Conservation (phyloP, 2,888 invertebrate genomes). For the Nasonia oneida region DNA sequence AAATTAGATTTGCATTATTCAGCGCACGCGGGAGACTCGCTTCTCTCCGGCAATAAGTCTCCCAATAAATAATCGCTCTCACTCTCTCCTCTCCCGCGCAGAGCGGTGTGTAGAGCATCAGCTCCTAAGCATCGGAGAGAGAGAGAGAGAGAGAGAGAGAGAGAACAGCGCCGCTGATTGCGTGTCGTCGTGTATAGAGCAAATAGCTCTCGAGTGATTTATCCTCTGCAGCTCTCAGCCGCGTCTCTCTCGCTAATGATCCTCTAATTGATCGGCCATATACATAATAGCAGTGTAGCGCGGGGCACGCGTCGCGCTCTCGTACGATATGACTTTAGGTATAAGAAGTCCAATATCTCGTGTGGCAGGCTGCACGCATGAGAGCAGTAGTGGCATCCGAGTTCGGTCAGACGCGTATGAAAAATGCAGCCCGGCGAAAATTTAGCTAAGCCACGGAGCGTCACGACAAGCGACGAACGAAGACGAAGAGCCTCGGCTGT, state of each 20-base stretch:
- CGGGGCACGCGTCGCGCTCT: background rate
- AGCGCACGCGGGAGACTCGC: background rate
- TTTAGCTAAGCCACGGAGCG: conserved; percentile 34
- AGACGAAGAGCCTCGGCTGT: conserved; percentile 39
- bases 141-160: background rate
- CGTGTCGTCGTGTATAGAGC: background rate
- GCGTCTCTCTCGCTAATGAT: background rate
- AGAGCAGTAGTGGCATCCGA: background rate
- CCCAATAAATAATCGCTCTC: background rate
- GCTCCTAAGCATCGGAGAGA: too few species aligned
- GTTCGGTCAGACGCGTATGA: conserved; percentile 19
- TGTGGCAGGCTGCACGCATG: background rate
- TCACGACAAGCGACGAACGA: conserved; percentile 53
- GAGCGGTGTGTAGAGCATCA: background rate
- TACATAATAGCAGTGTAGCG: background rate
- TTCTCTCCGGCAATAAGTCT: background rate
- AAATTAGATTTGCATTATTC: conserved; percentile 38
- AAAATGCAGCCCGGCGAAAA: conserved; percentile 8
- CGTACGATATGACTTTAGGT: too few species aligned
- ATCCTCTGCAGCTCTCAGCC: background rate
- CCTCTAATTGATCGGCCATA: conserved; percentile 42
- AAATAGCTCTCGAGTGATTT: conserved; percentile 21
- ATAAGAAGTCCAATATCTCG: background rate
- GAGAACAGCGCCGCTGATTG: background rate
- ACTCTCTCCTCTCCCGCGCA: too few species aligned